phyloP scores from a whole-genome alignment of 2,797 vertebrate species.

The Adrianichthys oophorus region DNA sequence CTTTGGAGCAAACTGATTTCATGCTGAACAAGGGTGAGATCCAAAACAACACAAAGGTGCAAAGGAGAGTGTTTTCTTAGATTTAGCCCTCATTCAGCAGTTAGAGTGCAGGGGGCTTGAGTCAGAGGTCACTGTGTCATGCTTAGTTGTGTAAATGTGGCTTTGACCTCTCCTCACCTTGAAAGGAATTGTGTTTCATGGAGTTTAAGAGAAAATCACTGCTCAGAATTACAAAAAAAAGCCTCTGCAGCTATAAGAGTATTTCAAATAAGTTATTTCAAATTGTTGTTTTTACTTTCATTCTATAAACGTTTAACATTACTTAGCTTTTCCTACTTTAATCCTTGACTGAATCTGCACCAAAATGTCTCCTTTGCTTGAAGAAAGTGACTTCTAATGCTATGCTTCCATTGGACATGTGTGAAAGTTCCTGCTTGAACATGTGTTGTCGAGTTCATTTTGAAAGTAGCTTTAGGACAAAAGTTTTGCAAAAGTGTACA shows the following conservation, averaged over 20 bases:
- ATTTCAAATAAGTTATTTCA: neutral
- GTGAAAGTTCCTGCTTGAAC: too few species aligned
- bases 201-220: conserved; percentile 10
- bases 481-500: too few species aligned
- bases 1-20: conserved; percentile 57
- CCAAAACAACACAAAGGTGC: conserved; percentile 73
- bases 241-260: neutral
- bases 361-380: too few species aligned
- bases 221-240: neutral
- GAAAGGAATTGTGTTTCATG: conserved; percentile 45
- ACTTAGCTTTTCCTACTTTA: too few species aligned
- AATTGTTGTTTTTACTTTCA: too few species aligned
- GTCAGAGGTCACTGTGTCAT: conserved; percentile 65
- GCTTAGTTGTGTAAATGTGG: conserved; percentile 35
- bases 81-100: conserved; percentile 48
- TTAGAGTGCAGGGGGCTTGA: conserved; percentile 28
- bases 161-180: conserved; percentile 49
- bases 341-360: too few species aligned
- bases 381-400: too few species aligned
- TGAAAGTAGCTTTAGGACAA: too few species aligned
- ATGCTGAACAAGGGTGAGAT: conserved; percentile 53
- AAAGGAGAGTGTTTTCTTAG: conserved; percentile 68
- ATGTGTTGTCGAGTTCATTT: too few species aligned
- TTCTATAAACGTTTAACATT: too few species aligned
- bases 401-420: too few species aligned